Percentiles rank a stretch among this genome's conserved stretches.
Conservation (phyloP, 2,888 invertebrate genomes). For the Lasioglossum oenotherae region DNA sequence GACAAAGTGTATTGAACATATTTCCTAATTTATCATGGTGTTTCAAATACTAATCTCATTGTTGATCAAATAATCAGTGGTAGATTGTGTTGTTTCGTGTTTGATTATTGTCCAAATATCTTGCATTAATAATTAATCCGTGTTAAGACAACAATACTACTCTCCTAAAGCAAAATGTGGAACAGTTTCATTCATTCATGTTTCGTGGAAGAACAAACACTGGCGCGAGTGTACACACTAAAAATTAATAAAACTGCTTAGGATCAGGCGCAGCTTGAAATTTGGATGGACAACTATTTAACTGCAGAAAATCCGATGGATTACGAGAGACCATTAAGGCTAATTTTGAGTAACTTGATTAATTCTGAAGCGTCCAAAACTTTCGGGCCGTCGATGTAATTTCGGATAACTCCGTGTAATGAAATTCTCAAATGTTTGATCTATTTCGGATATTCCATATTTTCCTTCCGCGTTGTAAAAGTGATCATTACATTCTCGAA, state of each 20-base stretch:
- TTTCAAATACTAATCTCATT: neutral
- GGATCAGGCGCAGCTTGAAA: conserved; percentile 39
- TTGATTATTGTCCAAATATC: neutral
- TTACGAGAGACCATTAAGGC: conserved; percentile 54
- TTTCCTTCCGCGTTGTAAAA: neutral
- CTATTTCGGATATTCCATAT: neutral
- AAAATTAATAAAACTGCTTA: conserved; percentile 44
- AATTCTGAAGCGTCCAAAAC: conserved; percentile 48
- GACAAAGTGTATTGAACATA: neutral
- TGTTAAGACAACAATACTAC: neutral
- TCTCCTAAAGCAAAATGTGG: neutral
- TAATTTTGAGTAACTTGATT: conserved; percentile 55
- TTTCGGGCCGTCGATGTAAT: conserved; percentile 49
- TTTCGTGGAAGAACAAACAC: neutral
- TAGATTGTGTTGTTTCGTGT: neutral
- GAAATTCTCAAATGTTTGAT: conserved; percentile 45
- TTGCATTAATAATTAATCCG: neutral
- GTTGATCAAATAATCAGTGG: neutral
- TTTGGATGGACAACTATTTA: conserved; percentile 39
- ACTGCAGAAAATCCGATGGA: conserved; percentile 47
- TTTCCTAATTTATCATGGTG: neutral
- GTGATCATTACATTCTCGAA: neutral
- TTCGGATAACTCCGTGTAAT: conserved; percentile 38
- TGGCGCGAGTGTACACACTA: neutral
- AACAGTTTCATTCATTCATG: neutral